A percentile compares a stretch with the other conserved stretches of the same genome.
phyloP scores from a whole-genome alignment of 2,888 invertebrate genomes.

The Pemphredon lugubris region DNA sequence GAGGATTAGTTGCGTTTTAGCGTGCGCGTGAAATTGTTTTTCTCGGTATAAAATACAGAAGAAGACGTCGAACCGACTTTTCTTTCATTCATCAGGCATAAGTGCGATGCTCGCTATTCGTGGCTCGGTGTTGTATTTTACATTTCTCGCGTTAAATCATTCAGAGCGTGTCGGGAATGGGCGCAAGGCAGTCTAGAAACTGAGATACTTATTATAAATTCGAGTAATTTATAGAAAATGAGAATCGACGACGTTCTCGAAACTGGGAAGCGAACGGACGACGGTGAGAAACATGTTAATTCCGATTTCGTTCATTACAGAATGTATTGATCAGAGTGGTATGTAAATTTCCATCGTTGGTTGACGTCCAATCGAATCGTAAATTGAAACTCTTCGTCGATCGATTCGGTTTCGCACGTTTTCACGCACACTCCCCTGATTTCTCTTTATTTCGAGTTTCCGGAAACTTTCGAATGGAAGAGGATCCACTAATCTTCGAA shows the following conservation, averaged over 20 bases:
- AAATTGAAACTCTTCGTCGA: too few species aligned
- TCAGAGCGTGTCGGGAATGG: slow-evolving; percentile 52
- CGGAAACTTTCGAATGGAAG: neutral
- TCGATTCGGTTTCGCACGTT: too few species aligned
- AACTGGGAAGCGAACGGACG: too few species aligned
- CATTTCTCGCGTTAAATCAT: slow-evolving; percentile 19
- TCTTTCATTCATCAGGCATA: slow-evolving; percentile 31
- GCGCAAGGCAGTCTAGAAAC: neutral
- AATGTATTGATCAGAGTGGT: too few species aligned
- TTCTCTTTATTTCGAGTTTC: too few species aligned
- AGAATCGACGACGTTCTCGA: too few species aligned
- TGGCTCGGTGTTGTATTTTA: slow-evolving; percentile 13
- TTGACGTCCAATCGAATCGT: too few species aligned
- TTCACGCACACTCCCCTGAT: too few species aligned
- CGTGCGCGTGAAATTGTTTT: slow-evolving; percentile 46
- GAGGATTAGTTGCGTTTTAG: slow-evolving; percentile 32
- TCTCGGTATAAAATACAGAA: slow-evolving; percentile 6
- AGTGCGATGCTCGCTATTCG: slow-evolving; percentile 12
- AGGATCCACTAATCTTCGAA: neutral
- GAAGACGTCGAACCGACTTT: slow-evolving; percentile 33
- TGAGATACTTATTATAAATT: slow-evolving; percentile 17
- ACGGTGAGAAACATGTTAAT: too few species aligned
- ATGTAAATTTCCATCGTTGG: too few species aligned
- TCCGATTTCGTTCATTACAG: too few species aligned
- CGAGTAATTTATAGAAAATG: neutral